These are phyloP conservation scores for Spialia ferax DNA, from an alignment of 2,888 invertebrate species.

Conservation along the genomic window DNA sequence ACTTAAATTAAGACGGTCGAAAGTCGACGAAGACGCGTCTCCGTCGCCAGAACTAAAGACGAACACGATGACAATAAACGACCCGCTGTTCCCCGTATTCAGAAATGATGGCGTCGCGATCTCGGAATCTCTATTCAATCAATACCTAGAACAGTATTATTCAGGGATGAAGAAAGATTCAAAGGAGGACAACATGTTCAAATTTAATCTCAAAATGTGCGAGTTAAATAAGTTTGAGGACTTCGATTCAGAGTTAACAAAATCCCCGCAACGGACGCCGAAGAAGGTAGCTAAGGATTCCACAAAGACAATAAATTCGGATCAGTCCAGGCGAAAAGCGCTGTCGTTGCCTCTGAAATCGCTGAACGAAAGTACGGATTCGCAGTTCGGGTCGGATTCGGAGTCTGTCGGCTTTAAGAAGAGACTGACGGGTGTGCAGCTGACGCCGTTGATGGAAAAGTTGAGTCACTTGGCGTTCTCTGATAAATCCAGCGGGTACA, in stretches of 20 bases:
- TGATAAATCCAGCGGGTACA: constrained; percentile 90
- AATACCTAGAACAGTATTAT: constrained; percentile 89
- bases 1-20: constrained; percentile 73
- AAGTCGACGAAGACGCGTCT: constrained; percentile 62
- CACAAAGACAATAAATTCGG: constrained; percentile 61
- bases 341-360: constrained; percentile 92
- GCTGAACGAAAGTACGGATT: constrained; percentile 77
- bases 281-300: constrained; percentile 74
- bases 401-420: constrained; percentile 77
- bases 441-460: constrained; percentile 94
- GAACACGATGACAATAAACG: constrained; percentile 90
- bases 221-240: constrained; percentile 80
- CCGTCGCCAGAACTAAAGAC: constrained; percentile 71
- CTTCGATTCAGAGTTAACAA: constrained; percentile 77
- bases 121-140: constrained; percentile 90
- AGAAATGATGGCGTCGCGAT: constrained; percentile 91
- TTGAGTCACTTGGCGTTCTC: constrained; percentile 90
- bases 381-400: constrained; percentile 65
- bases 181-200: constrained; percentile 78
- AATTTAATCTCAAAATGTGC: constrained; percentile 68
- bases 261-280: constrained; percentile 76
- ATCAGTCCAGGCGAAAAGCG: constrained; percentile 83
- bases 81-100: constrained; percentile 93
- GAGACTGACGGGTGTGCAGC: constrained; percentile 89
- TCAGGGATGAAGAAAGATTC: constrained; percentile 81